Percentiles rank a stretch among this genome's conserved stretches.
These are phyloP conservation scores for Portevinia maculata DNA, from an alignment of 2,888 invertebrate species.

Conservation along the genomic window DNA sequence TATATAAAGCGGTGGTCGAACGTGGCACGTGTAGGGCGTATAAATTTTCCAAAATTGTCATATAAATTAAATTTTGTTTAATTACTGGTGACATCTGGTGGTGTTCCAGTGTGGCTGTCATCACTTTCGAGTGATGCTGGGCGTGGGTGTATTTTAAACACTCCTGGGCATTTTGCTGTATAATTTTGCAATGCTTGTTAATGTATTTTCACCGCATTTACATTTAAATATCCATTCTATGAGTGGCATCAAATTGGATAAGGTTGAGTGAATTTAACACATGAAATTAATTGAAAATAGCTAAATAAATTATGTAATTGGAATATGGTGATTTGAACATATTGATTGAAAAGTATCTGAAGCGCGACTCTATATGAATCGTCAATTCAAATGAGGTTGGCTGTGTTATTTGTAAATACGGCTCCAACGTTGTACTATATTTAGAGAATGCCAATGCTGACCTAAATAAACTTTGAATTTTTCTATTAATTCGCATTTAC, in stretches of 20 bases:
- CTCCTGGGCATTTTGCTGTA: constrained; percentile 31
- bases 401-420: no score
- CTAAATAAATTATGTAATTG: constrained; percentile 50
- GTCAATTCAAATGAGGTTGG: no score
- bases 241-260: constrained; percentile 56
- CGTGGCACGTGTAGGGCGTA: constrained; percentile 46
- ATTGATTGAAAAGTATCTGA: constrained; percentile 13
- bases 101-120: constrained; percentile 63
- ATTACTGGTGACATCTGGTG: constrained; percentile 69
- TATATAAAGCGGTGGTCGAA: not conserved
- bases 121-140: constrained; percentile 24
- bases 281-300: constrained; percentile 62
- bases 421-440: no score
- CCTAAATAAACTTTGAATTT: no score
- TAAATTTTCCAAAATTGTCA: constrained; percentile 66
- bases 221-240: constrained; percentile 40
- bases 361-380: not conserved
- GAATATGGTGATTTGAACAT: constrained; percentile 43
- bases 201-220: not conserved
- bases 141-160: constrained; percentile 1
- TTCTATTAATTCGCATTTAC: no score
- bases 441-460: no score
- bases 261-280: constrained; percentile 60
- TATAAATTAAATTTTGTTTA: constrained; percentile 72
- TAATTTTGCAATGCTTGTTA: constrained; percentile 25